Evolutionary conservation across 1,140 invertebrate genomes (phyloP).

Genomic region (Megalopta genalis): DNA sequence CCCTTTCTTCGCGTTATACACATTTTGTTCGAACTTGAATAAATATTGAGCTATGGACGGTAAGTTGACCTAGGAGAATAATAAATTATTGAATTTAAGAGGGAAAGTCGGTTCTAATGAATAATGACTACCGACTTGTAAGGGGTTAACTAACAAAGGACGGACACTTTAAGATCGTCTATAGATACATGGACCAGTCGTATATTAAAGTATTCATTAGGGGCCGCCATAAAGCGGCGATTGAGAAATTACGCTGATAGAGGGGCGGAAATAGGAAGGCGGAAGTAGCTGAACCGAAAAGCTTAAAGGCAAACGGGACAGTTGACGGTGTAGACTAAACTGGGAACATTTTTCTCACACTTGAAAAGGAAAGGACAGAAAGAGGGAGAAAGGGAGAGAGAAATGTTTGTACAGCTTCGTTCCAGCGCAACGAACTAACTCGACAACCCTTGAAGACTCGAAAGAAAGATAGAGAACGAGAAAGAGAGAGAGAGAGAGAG

Average conservation of each 20-base stretch:
- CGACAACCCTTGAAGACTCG: constrained; percentile 20
- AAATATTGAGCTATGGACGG: no score
- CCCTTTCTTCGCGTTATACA: no score
- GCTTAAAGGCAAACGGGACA: background rate
- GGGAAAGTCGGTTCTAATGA: no score
- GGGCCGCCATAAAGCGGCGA: constrained; percentile 36
- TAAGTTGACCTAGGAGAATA: no score
- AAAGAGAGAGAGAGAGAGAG: no score
- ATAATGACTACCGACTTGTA: no score
- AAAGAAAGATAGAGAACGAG: no score
- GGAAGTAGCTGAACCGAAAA: constrained; percentile 19
- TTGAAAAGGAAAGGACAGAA: background rate
- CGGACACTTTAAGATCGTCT: background rate
- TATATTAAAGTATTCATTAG: constrained; percentile 55
- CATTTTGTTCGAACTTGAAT: no score
- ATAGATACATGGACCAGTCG: constrained; percentile 40
- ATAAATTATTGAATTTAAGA: no score
- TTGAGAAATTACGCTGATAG: constrained; percentile 20
- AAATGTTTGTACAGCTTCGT: constrained; percentile 23
- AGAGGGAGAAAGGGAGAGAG: background rate
- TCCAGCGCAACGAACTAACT: constrained; percentile 27
- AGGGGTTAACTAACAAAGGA: no score
- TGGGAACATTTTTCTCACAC: background rate
- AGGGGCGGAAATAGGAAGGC: constrained; percentile 26
- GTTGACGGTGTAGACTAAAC: background rate